Conservation (phyloP, 2,113 vertebrate genomes). For the Urocolius indicus region DNA sequence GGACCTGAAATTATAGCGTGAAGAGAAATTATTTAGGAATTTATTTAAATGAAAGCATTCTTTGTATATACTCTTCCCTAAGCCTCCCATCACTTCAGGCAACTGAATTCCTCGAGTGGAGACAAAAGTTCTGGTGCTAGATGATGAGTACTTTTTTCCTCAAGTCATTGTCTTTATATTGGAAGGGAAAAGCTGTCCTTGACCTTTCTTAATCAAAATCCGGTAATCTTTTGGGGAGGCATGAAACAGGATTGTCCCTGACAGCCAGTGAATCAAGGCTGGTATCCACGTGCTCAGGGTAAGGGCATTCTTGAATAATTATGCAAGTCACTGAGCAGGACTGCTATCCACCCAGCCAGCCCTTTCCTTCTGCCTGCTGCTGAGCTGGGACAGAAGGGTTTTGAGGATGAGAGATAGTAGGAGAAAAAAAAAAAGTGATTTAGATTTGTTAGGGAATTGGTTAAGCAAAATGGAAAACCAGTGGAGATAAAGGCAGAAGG, state of each 20-base stretch:
- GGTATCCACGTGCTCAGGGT: neutral
- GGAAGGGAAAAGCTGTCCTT: neutral
- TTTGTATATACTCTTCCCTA: neutral
- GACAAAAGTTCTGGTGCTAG: neutral
- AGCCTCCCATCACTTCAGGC: neutral
- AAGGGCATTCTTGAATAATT: neutral
- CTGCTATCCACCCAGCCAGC: neutral
- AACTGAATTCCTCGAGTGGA: constrained; percentile 3
- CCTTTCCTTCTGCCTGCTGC: neutral
- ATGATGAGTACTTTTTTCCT: constrained; percentile 8
- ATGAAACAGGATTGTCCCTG: constrained; percentile 11
- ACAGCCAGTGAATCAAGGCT: constrained; percentile 24
- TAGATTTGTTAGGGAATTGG: neutral
- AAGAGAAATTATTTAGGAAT: neutral
- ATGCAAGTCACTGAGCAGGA: neutral
- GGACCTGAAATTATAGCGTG: neutral
- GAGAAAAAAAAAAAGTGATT: neutral
- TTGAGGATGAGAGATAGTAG: neutral
- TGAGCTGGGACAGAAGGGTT: fast-evolving
- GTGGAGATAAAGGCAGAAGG: neutral
- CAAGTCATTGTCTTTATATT: neutral
- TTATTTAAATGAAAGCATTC: neutral
- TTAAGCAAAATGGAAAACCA: fast-evolving
- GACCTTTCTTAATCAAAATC: constrained; percentile 58
- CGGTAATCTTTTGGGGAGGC: constrained; percentile 44